Percentiles rank a stretch among this genome's conserved stretches.
Conservation (phyloP, 2,888 invertebrate genomes). For the Pristionchus maxplancki region DNA sequence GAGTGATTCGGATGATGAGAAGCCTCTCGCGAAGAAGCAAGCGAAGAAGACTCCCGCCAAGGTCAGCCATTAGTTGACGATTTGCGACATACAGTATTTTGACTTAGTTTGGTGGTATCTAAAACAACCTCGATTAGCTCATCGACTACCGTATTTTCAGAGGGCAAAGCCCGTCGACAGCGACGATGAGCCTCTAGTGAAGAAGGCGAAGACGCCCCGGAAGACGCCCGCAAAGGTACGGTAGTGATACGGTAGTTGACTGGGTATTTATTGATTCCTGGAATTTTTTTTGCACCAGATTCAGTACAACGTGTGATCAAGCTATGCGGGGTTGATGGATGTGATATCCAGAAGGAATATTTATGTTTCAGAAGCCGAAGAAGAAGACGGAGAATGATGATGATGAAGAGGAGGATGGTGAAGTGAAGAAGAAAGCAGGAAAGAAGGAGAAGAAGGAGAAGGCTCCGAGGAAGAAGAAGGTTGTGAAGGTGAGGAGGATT, state of each 20-base stretch:
- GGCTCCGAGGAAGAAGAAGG: conserved; percentile 11
- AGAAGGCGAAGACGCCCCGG: not conserved
- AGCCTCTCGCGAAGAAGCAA: not conserved
- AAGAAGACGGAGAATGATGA: not conserved
- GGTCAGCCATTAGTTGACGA: not conserved
- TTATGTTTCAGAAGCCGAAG: not conserved
- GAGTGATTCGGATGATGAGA: not conserved
- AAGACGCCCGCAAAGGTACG: not conserved
- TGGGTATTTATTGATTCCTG: not conserved
- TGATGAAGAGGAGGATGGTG: not conserved
- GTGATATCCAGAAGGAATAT: not conserved
- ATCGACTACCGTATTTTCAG: not conserved
- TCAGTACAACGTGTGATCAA: not conserved
- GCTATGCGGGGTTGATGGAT: no score
- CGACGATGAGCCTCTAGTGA: conserved; percentile 19
- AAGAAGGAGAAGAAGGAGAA: not conserved
- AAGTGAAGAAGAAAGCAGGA: not conserved
- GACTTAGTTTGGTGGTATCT: not conserved
- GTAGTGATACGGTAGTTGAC: conserved; percentile 19
- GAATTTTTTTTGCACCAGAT: not conserved
- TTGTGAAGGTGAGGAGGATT: not conserved
- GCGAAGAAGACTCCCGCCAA: not conserved
- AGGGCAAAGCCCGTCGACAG: not conserved
- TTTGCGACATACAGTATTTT: not conserved
- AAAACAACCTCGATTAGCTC: not conserved